Evolutionary conservation across 2,888 invertebrate genomes (phyloP).

Genomic region (Drosophila niveifrons): DNA sequence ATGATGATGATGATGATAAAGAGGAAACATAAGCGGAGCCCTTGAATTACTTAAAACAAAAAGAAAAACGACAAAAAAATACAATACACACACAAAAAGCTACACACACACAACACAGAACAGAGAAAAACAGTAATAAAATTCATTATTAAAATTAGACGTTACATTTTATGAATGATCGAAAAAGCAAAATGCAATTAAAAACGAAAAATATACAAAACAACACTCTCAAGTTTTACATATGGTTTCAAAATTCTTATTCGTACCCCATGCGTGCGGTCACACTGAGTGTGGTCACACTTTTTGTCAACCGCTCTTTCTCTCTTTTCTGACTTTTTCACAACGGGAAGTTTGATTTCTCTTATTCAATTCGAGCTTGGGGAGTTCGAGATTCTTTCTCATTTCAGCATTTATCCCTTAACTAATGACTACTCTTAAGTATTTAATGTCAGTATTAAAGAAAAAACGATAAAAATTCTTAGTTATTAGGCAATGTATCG

Average conservation of each 20-base stretch:
- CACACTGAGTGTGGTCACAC: constrained; percentile 10
- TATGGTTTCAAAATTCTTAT: constrained; percentile 62
- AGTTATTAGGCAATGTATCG: constrained; percentile 24
- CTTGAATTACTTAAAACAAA: constrained; percentile 67
- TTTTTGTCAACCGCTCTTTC: constrained; percentile 8
- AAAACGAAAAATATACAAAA: constrained; percentile 60
- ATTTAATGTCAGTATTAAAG: constrained; percentile 70
- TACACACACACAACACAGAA: constrained; percentile 41
- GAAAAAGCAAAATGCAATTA: constrained; percentile 76
- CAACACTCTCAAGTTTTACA: constrained; percentile 53
- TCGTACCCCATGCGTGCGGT: constrained; percentile 33
- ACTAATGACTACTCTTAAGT: constrained; percentile 61
- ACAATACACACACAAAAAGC: constrained; percentile 10
- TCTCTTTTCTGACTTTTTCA: neutral
- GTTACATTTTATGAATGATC: constrained; percentile 81
- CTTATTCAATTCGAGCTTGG: constrained; percentile 33
- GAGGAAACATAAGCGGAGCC: constrained; percentile 35
- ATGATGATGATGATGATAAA: constrained; percentile 25
- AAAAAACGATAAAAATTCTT: constrained; percentile 7
- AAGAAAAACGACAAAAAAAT: constrained; percentile 35
- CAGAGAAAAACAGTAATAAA: constrained; percentile 54
- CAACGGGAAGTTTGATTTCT: constrained; percentile 71
- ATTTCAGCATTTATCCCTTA: constrained; percentile 66
- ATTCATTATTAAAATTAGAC: constrained; percentile 78
- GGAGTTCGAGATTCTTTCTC: constrained; percentile 44